Conservation (phyloP, 2,888 invertebrate species). For the Eumacrocentrus americanus region DNA sequence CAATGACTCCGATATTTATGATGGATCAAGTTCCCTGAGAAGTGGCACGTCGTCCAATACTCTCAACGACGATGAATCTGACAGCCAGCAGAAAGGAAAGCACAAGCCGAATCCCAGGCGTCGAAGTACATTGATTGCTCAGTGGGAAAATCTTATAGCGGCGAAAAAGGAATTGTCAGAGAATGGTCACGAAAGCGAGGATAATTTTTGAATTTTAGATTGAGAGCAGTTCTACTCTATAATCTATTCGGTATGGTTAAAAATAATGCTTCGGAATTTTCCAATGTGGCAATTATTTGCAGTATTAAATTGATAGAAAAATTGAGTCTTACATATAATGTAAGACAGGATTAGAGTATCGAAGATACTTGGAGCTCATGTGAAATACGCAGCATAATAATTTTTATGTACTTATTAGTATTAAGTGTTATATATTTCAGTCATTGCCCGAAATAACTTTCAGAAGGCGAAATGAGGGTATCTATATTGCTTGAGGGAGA, state of each 20-base stretch:
- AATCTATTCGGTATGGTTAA: not conserved
- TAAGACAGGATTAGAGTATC: too few relatives aligned
- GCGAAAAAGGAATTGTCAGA: constrained; percentile 50
- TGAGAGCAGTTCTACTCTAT: not conserved
- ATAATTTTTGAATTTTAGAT: constrained; percentile 38
- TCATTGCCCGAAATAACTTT: too few relatives aligned
- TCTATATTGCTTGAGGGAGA: too few relatives aligned
- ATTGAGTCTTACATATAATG: too few relatives aligned
- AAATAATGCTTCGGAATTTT: not conserved
- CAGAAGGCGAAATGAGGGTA: too few relatives aligned
- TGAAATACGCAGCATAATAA: too few relatives aligned
- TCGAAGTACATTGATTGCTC: constrained; percentile 78
- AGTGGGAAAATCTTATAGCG: constrained; percentile 79
- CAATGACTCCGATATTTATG: constrained; percentile 57
- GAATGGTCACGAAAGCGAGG: constrained; percentile 48
- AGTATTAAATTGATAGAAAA: constrained; percentile 23
- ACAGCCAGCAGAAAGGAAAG: constrained; percentile 50
- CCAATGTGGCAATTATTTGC: not conserved
- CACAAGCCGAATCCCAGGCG: constrained; percentile 57
- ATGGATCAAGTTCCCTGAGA: constrained; percentile 51
- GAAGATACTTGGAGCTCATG: too few relatives aligned
- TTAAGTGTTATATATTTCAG: too few relatives aligned
- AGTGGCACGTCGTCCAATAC: constrained; percentile 56
- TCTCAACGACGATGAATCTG: constrained; percentile 53
- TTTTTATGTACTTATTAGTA: too few relatives aligned